phyloP scores from a whole-genome alignment of 2,888 invertebrate genomes.

The Conchocele bisecta region DNA sequence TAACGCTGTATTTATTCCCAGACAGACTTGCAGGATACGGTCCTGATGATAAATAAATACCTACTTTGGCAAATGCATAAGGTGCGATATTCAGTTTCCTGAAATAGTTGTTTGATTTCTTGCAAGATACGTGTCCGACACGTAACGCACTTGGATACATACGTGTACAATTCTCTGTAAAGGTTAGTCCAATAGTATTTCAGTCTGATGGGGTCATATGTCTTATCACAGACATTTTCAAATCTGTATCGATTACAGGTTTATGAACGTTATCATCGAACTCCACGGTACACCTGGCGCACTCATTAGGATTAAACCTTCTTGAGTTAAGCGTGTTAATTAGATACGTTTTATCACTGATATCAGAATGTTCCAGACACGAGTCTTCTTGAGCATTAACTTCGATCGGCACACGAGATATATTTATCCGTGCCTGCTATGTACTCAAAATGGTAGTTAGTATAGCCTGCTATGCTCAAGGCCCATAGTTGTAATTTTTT shows the following conservation, averaged over 20 bases:
- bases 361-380: neutral
- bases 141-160: slow-evolving; percentile 23
- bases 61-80: slow-evolving; percentile 35
- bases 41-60: slow-evolving; percentile 29
- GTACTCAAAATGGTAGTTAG: slow-evolving; percentile 36
- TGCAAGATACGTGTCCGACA: slow-evolving; percentile 12
- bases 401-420: slow-evolving; percentile 25
- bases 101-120: slow-evolving; percentile 13
- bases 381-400: slow-evolving; percentile 4
- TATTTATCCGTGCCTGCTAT: slow-evolving; percentile 34
- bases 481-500: slow-evolving; percentile 47
- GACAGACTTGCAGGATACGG: slow-evolving; percentile 37
- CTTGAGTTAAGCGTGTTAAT: slow-evolving; percentile 18
- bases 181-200: slow-evolving; percentile 23
- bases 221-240: slow-evolving; percentile 19
- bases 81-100: slow-evolving; percentile 48
- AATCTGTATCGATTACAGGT: too few relatives aligned
- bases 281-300: neutral
- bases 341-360: slow-evolving; percentile 24
- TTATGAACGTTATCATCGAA: too few relatives aligned
- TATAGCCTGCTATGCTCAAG: slow-evolving; percentile 32
- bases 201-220: neutral
- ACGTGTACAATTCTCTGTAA: slow-evolving; percentile 1
- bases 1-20: slow-evolving; percentile 28
- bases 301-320: slow-evolving; percentile 5